Conservation (phyloP, 2,888 invertebrate genomes). For the Acleris laterana region DNA sequence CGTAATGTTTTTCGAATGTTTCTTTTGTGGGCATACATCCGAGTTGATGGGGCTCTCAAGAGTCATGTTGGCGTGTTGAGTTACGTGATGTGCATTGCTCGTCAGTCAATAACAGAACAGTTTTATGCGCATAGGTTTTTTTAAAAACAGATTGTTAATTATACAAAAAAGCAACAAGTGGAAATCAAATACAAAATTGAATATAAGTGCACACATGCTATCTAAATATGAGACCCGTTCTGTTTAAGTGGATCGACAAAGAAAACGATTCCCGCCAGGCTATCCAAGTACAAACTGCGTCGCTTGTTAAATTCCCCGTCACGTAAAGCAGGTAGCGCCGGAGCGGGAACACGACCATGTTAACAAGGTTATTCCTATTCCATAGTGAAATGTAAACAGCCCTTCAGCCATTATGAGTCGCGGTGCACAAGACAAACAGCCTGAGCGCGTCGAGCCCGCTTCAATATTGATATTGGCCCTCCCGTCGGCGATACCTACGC, state of each 20-base stretch:
- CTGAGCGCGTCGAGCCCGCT: slow-evolving; percentile 60
- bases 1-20: too few relatives aligned
- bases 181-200: neutral
- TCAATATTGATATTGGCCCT: slow-evolving; percentile 72
- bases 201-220: neutral
- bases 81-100: too few relatives aligned
- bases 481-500: slow-evolving; percentile 41
- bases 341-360: slow-evolving; percentile 53
- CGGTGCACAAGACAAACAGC: slow-evolving; percentile 74
- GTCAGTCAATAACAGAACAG: neutral
- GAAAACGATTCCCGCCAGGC: slow-evolving; percentile 28
- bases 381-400: slow-evolving; percentile 72
- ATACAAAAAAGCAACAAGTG: neutral
- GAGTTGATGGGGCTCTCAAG: too few relatives aligned
- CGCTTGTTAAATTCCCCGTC: slow-evolving; percentile 19
- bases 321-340: slow-evolving; percentile 42
- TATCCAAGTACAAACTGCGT: slow-evolving; percentile 22
- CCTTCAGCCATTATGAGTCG: slow-evolving; percentile 70
- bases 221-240: neutral
- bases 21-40: too few relatives aligned
- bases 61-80: too few relatives aligned
- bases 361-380: slow-evolving; percentile 72
- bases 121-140: neutral
- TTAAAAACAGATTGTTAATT: too few relatives aligned
- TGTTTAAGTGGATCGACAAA: slow-evolving; percentile 22